A percentile compares a stretch with the other conserved stretches of the same genome.
phyloP scores from a whole-genome alignment of 2,113 vertebrate genomes.

The Limanda limanda region DNA sequence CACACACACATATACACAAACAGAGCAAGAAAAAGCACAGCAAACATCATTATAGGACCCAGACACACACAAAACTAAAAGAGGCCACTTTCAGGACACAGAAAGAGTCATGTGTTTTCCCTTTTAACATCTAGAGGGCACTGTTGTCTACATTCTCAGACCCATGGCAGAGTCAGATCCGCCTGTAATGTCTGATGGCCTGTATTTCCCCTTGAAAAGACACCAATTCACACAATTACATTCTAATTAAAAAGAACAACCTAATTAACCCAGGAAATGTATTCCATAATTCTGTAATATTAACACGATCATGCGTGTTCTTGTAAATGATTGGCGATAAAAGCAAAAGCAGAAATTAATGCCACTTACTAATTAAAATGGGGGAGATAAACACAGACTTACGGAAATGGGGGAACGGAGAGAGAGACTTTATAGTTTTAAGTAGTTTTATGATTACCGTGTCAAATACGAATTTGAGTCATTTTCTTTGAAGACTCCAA shows the following conservation, averaged over 20 bases:
- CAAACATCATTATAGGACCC: not conserved
- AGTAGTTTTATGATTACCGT: slow-evolving; percentile 79
- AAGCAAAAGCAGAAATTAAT: slow-evolving; percentile 79
- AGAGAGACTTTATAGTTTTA: slow-evolving; percentile 79
- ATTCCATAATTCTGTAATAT: slow-evolving; percentile 79
- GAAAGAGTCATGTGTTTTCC: slow-evolving; percentile 5
- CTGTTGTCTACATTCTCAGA: slow-evolving; percentile 68
- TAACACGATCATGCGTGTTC: slow-evolving; percentile 75
- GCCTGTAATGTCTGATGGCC: slow-evolving; percentile 47
- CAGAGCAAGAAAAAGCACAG: no score
- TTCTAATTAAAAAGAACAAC: slow-evolving; percentile 85
- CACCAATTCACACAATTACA: slow-evolving; percentile 76
- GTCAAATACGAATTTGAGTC: slow-evolving; percentile 78
- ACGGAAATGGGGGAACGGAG: slow-evolving; percentile 66
- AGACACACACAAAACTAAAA: slow-evolving; percentile 1
- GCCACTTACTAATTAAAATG: slow-evolving; percentile 81
- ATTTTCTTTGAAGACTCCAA: slow-evolving; percentile 78
- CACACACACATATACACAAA: not conserved
- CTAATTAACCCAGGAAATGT: slow-evolving; percentile 81
- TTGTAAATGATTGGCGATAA: slow-evolving; percentile 81
- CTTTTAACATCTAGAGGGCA: slow-evolving; percentile 66
- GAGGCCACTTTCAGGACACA: slow-evolving; percentile 21
- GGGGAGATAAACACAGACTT: slow-evolving; percentile 76
- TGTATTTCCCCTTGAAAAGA: slow-evolving; percentile 69
- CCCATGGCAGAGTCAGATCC: not conserved